Conservation (phyloP, 2,113 vertebrate species). For the Chelonoidis abingdonii region DNA sequence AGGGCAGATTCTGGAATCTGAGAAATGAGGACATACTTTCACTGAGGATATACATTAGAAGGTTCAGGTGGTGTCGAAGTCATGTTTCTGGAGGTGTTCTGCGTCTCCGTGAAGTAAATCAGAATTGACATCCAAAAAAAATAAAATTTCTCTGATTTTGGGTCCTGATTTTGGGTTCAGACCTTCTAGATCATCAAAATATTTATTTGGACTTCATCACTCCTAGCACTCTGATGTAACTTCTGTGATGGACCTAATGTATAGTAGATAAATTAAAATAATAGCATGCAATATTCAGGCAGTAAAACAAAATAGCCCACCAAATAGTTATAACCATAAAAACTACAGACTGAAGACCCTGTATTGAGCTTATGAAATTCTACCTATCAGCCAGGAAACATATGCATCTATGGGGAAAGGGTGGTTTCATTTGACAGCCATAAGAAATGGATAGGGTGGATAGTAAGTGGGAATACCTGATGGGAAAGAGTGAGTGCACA, state of each 20-base stretch:
- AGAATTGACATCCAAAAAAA: not conserved
- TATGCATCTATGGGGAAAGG: not conserved
- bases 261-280: not conserved
- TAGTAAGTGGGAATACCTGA: not conserved
- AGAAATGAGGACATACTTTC: not conserved
- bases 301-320: not conserved
- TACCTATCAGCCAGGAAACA: not conserved
- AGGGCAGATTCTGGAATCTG: not conserved
- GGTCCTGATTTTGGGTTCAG: not conserved
- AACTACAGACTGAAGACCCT: not conserved
- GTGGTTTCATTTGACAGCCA: not conserved
- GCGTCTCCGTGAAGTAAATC: not conserved
- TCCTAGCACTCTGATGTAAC: not conserved
- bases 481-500: not conserved
- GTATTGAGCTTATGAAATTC: not conserved
- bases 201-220: not conserved
- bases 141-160: not conserved
- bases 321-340: not conserved
- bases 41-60: not conserved
- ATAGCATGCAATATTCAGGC: not conserved
- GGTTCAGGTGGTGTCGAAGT: not conserved
- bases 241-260: not conserved
- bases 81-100: not conserved
- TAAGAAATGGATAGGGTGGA: not conserved
- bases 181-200: not conserved